Evolutionary conservation across 2,113 vertebrate species (phyloP), one percentile per base, ranked within the genome.

Genomic region (Ophiodon elongatus): DNA sequence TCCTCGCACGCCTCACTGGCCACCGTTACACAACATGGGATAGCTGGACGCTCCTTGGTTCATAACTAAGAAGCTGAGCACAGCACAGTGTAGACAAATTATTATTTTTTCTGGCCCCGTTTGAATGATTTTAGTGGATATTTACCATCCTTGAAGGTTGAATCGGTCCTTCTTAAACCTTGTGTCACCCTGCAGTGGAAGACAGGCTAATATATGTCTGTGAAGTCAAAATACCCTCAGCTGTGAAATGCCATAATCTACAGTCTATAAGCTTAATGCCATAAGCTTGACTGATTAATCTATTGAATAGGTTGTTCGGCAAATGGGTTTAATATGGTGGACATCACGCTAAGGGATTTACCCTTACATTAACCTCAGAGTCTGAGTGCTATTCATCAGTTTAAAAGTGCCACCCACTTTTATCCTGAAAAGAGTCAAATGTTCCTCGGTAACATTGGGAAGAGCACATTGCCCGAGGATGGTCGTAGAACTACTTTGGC

Each of bases 281-380:
- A 63, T 85, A 89, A 88, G 67, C 85, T 87, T 65, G 59, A 83
- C 77, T 88, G 86, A 92, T 92, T 90, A 79, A 92, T 90, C 83
- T 90, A 89, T 88, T 65, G 75, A 90, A 85, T 62, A 63, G 82
- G 57, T 79, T 85, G 85, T 85, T 63, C 17, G 1, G 75, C 47
- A 84, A 90, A 89, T 91, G 65, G 84, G 82, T 88, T 89, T 89
- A 92, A 89, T 90, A 90, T 90, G 91, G 73, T 87, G 66, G 67
- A 85, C 82, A 90, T 90, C 81, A 89, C 73, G 75, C 89, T 82
- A 90, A 75, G 59, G 82, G 87, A 89, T 91, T 94, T 86, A 56
- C 9, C 84, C 82, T 88, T 75, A 72, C 79, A 60, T 81, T 87
- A 87, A 86, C 87, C 82, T 87, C 71, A 27, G 7, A 78, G 66